A percentile compares a stretch with the other conserved stretches of the same genome.
phyloP scores from a whole-genome alignment of 2,888 invertebrate genomes.

The Calephelis perditalis region DNA sequence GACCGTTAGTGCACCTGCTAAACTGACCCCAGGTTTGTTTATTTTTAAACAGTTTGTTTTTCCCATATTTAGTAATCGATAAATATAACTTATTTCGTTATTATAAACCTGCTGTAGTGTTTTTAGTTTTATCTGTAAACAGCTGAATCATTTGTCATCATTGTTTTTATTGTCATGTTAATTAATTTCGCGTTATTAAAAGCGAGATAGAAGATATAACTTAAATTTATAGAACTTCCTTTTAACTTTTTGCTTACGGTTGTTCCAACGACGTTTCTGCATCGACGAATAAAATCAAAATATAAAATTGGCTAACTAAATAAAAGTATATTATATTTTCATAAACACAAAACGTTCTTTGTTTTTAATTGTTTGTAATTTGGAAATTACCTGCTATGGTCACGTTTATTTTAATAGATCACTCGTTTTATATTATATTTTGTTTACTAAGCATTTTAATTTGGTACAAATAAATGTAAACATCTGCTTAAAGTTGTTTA shows the following conservation, averaged over 20 bases:
- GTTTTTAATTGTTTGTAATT: no score
- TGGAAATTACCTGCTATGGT: neutral
- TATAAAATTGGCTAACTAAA: no score
- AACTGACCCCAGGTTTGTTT: conserved; percentile 92
- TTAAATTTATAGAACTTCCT: no score
- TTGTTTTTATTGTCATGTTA: neutral
- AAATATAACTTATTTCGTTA: no score
- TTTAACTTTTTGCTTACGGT: no score
- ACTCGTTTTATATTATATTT: neutral
- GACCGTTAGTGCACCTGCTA: conserved; percentile 82
- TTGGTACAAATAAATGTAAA: neutral
- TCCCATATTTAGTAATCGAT: neutral
- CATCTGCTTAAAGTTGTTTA: neutral
- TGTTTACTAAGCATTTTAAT: neutral
- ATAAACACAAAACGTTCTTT: no score
- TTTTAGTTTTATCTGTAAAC: neutral
- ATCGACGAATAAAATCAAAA: no score
- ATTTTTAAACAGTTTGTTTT: conserved; percentile 35
- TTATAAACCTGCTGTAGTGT: neutral
- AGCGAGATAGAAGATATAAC: conserved; percentile 1
- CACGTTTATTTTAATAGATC: neutral
- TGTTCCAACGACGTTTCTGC: no score
- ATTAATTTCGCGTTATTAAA: conserved; percentile 1
- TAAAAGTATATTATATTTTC: no score
- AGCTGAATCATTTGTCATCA: neutral